Base-by-base conservation (phyloP, 2,888 invertebrate genomes). In the Metopia argyrocephala region DNA sequence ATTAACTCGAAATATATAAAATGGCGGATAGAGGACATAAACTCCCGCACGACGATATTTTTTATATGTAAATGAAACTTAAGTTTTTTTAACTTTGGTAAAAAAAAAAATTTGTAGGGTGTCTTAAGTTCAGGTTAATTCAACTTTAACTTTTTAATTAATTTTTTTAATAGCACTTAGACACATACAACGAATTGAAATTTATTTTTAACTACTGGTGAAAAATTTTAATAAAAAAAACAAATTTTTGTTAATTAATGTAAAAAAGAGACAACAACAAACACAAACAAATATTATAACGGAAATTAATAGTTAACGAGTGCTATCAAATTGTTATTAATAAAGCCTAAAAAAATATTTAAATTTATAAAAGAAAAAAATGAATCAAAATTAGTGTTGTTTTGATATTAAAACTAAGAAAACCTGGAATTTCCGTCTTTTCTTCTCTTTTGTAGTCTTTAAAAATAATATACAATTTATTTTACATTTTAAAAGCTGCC, bases 261-360 rank as follows among this genome's bases (percentile, higher is more conserved):
- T 68, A 20, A 28, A 21, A 59, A 65, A n/a, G n/a, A n/a, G n/a
- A n/a, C n/a, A n/a, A n/a, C n/a, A n/a, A n/a, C n/a, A n/a, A n/a
- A n/a, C n/a, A n/a, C n/a, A n/a, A n/a, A n/a, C n/a, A n/a, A 65
- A 21, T 52, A 64, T 25, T 25, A 23, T 23, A 73, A 64, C 76
- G 79, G 79, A 80, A 80, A 80, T 76, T 76, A 68, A 68, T 76
- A 68, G 66, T 80, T 71, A 68, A 76, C 48, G 20, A 54, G 56
- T 54, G 68, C 21, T 31, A 31, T 15, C 20, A 59, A 38, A 38
- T 38, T 38, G 15, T 31, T 5, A 54, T 18, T 20, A 38, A 38
- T 27, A 28, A 57, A 45, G 31, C n/a, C 23, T 48, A 6, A 64
- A 12, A 7, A 25, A 23, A 3, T 5, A 20, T 50, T 28, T 15